Evolutionary conservation across 2,888 invertebrate species (phyloP).

Genomic region (Spodoptera picta): DNA sequence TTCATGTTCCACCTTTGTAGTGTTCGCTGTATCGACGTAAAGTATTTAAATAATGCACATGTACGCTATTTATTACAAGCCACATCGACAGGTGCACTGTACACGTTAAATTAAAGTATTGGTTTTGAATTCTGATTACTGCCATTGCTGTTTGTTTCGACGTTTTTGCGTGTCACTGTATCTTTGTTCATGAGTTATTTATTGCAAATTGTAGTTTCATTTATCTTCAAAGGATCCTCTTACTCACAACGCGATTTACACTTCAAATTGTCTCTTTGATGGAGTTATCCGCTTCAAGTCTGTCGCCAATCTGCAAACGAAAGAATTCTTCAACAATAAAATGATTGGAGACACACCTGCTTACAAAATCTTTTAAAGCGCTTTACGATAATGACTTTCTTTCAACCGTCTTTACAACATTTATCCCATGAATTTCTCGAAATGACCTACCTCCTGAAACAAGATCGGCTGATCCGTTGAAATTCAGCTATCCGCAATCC

Average conservation of each 20-base stretch:
- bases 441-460: slow-evolving; percentile 73
- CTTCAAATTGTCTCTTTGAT: slow-evolving; percentile 34
- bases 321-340: slow-evolving; percentile 41
- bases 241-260: slow-evolving; percentile 7
- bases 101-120: slow-evolving; percentile 53
- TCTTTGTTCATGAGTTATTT: slow-evolving; percentile 29
- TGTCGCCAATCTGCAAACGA: slow-evolving; percentile 39
- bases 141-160: slow-evolving; percentile 21
- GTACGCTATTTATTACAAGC: slow-evolving; percentile 55
- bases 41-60: slow-evolving; percentile 58
- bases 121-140: slow-evolving; percentile 43
- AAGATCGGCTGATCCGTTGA: slow-evolving; percentile 72
- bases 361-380: slow-evolving; percentile 58
- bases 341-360: slow-evolving; percentile 45
- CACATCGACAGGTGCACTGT: slow-evolving; percentile 50
- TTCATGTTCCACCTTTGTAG: slow-evolving; percentile 52
- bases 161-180: slow-evolving; percentile 7
- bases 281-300: slow-evolving; percentile 30
- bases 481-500: slow-evolving; percentile 73
- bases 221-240: slow-evolving; percentile 25
- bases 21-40: slow-evolving; percentile 43
- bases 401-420: slow-evolving; percentile 54
- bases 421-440: slow-evolving; percentile 62
- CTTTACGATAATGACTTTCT: slow-evolving; percentile 62
- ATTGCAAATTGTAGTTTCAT: slow-evolving; percentile 19